phyloP scores from a whole-genome alignment of 2,113 vertebrate species.

The Amphiprion percula region DNA sequence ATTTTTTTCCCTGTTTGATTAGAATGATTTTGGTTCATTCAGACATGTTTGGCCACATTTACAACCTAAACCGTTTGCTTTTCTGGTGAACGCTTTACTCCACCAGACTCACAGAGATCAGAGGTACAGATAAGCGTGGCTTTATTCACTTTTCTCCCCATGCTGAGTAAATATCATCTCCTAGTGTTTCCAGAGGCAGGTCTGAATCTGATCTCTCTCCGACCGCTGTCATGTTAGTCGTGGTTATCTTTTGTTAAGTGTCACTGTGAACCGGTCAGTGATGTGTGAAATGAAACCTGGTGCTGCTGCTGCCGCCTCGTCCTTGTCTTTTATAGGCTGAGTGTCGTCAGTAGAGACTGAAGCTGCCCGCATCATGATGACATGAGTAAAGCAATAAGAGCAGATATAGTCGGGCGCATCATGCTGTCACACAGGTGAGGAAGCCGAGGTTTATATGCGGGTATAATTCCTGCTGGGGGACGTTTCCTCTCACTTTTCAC shows the following conservation, averaged over 20 bases:
- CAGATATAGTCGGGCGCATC: background rate
- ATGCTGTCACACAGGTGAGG: background rate
- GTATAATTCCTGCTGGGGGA: too few species aligned
- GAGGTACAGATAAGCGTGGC: background rate
- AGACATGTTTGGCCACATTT: too few species aligned
- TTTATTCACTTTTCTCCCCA: slow-evolving; percentile 3
- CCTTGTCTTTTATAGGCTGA: slow-evolving; percentile 15
- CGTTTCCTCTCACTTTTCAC: background rate
- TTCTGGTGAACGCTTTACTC: slow-evolving; percentile 13
- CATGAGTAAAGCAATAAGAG: slow-evolving; percentile 20
- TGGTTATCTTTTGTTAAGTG: slow-evolving; percentile 46
- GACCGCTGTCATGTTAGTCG: background rate
- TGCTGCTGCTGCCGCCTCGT: background rate
- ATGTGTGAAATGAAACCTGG: slow-evolving; percentile 56
- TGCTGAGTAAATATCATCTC: background rate
- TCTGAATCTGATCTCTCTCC: background rate
- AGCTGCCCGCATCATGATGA: slow-evolving; percentile 11
- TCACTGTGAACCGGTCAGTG: slow-evolving; percentile 37
- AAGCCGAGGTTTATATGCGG: background rate
- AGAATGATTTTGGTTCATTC: too few species aligned
- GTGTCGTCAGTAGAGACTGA: slow-evolving; percentile 19
- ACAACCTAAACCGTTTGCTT: background rate
- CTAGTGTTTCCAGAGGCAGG: background rate
- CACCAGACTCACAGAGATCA: background rate
- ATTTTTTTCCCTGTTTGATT: too few species aligned